Evolutionary conservation across 2,113 vertebrate species (phyloP).

Genomic region (Camelus bactrianus): DNA sequence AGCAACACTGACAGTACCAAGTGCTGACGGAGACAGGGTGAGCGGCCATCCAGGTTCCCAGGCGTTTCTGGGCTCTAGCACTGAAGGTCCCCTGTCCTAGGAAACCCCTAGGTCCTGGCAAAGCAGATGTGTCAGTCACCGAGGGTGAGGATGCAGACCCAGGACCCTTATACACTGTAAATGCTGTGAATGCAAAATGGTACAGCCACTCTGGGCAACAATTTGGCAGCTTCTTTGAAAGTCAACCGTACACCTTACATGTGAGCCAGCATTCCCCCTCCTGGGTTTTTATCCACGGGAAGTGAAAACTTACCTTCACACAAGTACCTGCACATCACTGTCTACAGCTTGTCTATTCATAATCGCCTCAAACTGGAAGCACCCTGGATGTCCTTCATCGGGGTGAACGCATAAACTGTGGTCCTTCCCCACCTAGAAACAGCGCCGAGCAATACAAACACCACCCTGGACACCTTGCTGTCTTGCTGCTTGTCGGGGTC

Average conservation of each 20-base stretch:
- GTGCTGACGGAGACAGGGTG: neutral
- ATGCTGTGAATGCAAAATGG: accelerated
- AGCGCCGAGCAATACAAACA: neutral
- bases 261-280: neutral
- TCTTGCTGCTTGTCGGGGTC: neutral
- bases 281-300: neutral
- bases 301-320: neutral
- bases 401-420: accelerated
- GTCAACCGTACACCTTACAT: too few relatives aligned
- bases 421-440: neutral
- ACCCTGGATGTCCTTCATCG: neutral
- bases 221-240: neutral
- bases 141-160: accelerated
- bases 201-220: neutral
- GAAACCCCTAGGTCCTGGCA: neutral
- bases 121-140: neutral
- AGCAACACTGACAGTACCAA: neutral
- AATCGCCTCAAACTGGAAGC: neutral
- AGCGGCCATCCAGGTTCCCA: neutral
- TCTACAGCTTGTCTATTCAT: neutral
- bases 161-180: accelerated
- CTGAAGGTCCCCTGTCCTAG: neutral
- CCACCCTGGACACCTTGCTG: too few relatives aligned
- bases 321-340: accelerated
- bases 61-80: neutral